phyloP scores from a whole-genome alignment of 2,113 vertebrate species.

The Regulus satrapa region DNA sequence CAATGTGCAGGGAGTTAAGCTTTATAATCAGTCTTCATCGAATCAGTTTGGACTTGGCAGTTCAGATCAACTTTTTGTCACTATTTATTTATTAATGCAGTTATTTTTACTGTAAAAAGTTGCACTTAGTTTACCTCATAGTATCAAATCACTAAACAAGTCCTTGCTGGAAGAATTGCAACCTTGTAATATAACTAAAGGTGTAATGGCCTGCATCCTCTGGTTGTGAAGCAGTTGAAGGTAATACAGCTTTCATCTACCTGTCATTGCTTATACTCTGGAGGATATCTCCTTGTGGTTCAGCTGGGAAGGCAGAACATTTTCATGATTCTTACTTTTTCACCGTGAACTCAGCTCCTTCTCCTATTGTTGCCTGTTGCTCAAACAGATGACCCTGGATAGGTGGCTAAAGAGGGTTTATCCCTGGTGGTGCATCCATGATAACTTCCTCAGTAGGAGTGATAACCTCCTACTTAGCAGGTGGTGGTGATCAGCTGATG shows the following conservation, averaged over 20 bases:
- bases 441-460: too few species aligned
- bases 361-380: background rate
- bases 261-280: background rate
- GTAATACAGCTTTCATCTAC: background rate
- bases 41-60: background rate
- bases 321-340: background rate
- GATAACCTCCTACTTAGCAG: background rate
- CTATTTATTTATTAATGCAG: background rate
- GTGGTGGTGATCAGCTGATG: background rate
- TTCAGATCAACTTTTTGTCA: background rate
- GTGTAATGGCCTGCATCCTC: background rate
- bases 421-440: fast-evolving
- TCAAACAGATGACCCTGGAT: background rate
- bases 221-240: background rate
- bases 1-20: background rate
- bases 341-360: background rate
- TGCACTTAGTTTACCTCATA: background rate
- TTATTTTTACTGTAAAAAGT: background rate
- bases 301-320: background rate
- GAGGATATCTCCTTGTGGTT: background rate
- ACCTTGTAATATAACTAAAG: background rate
- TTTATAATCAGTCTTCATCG: background rate
- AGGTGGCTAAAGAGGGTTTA: background rate
- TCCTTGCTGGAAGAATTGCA: background rate
- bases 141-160: background rate